These are phyloP conservation scores for Tetragonisca angustula DNA, from an alignment of 2,888 invertebrate genomes.

Conservation along the genomic window DNA sequence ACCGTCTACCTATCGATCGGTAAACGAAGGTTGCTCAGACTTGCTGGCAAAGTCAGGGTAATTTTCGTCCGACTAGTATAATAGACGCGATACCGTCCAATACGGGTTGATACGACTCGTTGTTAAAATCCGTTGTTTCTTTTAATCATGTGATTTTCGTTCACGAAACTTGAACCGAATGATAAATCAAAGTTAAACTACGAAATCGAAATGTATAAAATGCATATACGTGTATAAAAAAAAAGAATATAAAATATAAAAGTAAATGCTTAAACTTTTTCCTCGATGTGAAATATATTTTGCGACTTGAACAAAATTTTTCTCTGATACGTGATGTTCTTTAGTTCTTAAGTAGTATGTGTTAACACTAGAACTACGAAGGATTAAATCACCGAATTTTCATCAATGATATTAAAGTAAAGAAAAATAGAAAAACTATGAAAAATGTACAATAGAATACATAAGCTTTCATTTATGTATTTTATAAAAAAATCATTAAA, in stretches of 20 bases:
- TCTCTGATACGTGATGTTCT: background rate
- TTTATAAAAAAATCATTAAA: no score
- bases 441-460: background rate
- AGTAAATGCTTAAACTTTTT: background rate
- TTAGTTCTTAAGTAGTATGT: background rate
- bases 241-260: no score
- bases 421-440: background rate
- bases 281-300: no score
- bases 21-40: conserved; percentile 23
- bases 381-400: no score
- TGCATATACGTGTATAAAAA: no score
- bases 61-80: conserved; percentile 9
- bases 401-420: no score
- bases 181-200: background rate
- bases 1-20: conserved; percentile 20
- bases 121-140: background rate
- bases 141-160: background rate
- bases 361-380: no score
- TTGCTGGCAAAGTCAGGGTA: background rate
- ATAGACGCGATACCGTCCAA: background rate
- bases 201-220: no score
- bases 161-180: background rate
- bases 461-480: no score
- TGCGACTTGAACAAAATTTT: no score
- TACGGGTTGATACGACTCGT: background rate